Evolutionary conservation across 2,888 invertebrate species (phyloP), one percentile per base, ranked within the genome.

Genomic region (Drosophila meridiana): DNA sequence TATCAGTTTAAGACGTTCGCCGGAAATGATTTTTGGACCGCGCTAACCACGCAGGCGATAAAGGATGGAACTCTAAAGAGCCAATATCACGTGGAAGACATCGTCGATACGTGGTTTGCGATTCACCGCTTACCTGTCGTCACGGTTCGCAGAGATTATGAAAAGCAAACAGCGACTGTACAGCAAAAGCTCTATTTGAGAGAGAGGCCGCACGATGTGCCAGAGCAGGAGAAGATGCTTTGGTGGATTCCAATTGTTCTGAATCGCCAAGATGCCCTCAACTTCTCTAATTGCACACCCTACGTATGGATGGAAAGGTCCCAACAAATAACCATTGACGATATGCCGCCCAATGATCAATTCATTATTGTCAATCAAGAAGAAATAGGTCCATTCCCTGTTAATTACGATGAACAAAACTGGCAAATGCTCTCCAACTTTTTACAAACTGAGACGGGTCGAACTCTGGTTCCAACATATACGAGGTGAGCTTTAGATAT

Each of bases 341-440:
- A 95, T 65, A 92, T 96, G 83, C 95, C 96, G 0, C 92, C 89
- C 0, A 93, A 94, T 32, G 94, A 96, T 57, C 92, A 95, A 59
- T 97, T 97, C 87, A 94, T 97, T 57, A 96, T 97, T 64, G 94
- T 97, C 0, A 97, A 97, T 93, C 96, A 97, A 6, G 97, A 97
- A 89, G 97, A 97, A 94, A 97, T 97, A 74, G 97, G 96, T 1
- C 96, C 97, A 45, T 97, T 95, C 93, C 96, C 97, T 4, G 97
- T 97, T 0, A 97, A 97, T 90, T 97, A 97, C 89, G 97, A 97
- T 86, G 91, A 93, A 7, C 93, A 94, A 45, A 97, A 97, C 91
- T 97, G 97, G 97, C 94, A 95, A 73, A 94, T 96, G 82, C 92
- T 97, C 6, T 94, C 96, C 0, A 92, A 94, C 34, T 97, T 94